Evolutionary conservation across 2,888 invertebrate species (phyloP).

Genomic region (Scaptomyza parva): DNA sequence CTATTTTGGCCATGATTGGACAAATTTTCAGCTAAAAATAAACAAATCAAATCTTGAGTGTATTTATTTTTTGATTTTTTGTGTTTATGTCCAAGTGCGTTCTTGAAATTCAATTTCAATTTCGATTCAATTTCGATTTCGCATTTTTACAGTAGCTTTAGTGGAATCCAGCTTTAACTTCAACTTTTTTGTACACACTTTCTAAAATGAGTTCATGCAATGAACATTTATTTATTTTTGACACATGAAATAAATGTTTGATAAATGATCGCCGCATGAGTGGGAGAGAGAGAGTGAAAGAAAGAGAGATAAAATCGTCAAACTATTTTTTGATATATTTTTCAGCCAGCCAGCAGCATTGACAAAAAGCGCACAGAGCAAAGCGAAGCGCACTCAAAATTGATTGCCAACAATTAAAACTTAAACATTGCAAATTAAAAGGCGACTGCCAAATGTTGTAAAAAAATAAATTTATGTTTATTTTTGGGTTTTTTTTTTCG

Average conservation of each 20-base stretch:
- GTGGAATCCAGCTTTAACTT: conserved; percentile 13
- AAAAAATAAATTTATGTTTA: neutral
- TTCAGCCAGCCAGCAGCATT: too few relatives aligned
- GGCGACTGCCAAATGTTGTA: conserved; percentile 41
- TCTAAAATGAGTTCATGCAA: conserved; percentile 77
- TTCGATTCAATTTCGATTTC: conserved; percentile 51
- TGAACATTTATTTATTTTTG: conserved; percentile 53
- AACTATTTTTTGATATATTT: conserved; percentile 70
- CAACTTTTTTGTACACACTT: conserved; percentile 57
- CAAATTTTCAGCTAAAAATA: conserved; percentile 69
- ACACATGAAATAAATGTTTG: conserved; percentile 62
- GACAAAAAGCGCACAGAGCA: conserved; percentile 9
- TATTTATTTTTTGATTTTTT: conserved; percentile 35
- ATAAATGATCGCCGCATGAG: conserved; percentile 67
- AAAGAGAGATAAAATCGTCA: conserved; percentile 31
- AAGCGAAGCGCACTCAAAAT: conserved; percentile 59
- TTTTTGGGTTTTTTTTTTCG: conserved; percentile 15
- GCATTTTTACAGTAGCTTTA: conserved; percentile 69
- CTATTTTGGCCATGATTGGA: conserved; percentile 68
- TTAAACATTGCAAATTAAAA: conserved; percentile 78
- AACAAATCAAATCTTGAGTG: conserved; percentile 60
- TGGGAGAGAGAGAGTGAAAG: too few relatives aligned
- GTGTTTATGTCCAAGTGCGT: conserved; percentile 43
- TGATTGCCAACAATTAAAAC: conserved; percentile 78
- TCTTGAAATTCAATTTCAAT: conserved; percentile 68